Conservation (phyloP, 2,888 invertebrate species). For the Ditula angustiorana region DNA sequence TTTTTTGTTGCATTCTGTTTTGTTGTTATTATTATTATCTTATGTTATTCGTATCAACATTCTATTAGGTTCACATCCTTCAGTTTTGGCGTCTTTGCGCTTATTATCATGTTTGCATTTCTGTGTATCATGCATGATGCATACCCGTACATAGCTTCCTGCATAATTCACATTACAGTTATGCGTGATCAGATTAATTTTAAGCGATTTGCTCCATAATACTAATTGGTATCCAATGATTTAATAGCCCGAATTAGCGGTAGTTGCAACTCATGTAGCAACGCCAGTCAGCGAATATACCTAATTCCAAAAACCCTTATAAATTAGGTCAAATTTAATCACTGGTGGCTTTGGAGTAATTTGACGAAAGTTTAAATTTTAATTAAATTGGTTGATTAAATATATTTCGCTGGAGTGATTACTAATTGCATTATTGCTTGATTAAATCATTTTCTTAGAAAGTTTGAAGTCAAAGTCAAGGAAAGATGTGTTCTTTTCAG, state of each 20-base stretch:
- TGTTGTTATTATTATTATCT: no score
- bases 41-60: no score
- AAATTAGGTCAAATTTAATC: slow-evolving; percentile 7
- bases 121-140: no score
- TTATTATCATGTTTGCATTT: no score
- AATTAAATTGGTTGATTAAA: no score
- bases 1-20: no score
- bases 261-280: slow-evolving; percentile 8
- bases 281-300: slow-evolving; percentile 7
- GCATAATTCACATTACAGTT: slow-evolving; percentile 6
- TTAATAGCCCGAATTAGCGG: slow-evolving; percentile 20
- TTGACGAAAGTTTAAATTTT: background rate
- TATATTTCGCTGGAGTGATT: no score
- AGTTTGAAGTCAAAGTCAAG: no score
- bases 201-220: slow-evolving; percentile 28
- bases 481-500: no score
- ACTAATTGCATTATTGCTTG: background rate
- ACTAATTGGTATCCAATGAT: slow-evolving; percentile 34
- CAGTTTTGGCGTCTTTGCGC: no score
- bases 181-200: slow-evolving; percentile 31
- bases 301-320: background rate
- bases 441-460: no score
- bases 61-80: no score
- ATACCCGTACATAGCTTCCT: slow-evolving; percentile 16
- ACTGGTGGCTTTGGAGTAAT: background rate